Evolutionary conservation across 2,888 invertebrate genomes (phyloP), one percentile per base, ranked within the genome.

Genomic region (Phytoseiulus persimilis): DNA sequence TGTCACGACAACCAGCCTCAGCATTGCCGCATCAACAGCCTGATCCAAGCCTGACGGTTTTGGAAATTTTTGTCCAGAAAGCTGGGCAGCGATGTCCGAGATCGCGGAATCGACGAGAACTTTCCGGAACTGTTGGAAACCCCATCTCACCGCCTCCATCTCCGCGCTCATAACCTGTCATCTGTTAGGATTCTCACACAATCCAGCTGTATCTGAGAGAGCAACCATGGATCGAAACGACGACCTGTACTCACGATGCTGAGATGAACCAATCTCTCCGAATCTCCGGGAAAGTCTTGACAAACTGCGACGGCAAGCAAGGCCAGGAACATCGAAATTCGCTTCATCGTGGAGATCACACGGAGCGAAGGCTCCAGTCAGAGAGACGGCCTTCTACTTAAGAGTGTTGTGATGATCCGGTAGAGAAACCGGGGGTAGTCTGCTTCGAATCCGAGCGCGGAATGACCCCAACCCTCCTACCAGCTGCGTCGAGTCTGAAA

Each of bases 241-340:
- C 39, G 9, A 39, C 5, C 2, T 23, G 23, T 33, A 87, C 87
- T 87, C 45, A 87, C 87, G 32, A 87, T 87, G 32, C 45, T 87
- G 6, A 87, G 87, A 32, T 87, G 87, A 3, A 87, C 87, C 6
- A 87, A 31, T 87, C 87, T 18, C 18, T 87, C 87, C 39, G 87
- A 87, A 39, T 87, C 87, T n/a, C 87, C 87, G 33, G 33, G 87
- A 23, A 87, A 87, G 32, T 87, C 87, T 32, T 87, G 87, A 1
- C 5, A 33, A 14, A 28, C 87, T 28, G 39, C 32, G 87, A 87
- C 45, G 39, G 2, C 33, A 28, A 45, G 11, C 32, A 87, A 33
- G 28, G 87, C 32, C 1, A 87, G 23, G 23, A 87, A 3, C 33
- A 33, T 0, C n/a, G 33, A 23, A 3, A 33, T 33, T 28, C 18